These are phyloP conservation scores for Drosophila yakuba DNA, from an alignment of 1,140 invertebrate species.

Conservation along the genomic window DNA sequence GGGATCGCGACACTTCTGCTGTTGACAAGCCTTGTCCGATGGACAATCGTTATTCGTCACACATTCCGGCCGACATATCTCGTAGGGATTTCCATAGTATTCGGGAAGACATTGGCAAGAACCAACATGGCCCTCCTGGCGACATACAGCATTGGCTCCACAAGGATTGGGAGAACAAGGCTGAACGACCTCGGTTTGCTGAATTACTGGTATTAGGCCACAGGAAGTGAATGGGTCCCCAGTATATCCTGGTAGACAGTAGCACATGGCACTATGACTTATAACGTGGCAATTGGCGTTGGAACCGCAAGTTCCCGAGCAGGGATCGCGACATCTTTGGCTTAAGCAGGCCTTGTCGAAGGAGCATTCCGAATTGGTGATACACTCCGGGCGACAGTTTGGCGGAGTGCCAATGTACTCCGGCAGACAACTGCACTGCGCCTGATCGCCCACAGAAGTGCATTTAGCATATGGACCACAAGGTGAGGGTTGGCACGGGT, in stretches of 20 bases:
- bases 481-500: conserved; percentile 89
- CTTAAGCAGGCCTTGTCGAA: conserved; percentile 68
- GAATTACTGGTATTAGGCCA: conserved; percentile 86
- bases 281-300: conserved; percentile 73
- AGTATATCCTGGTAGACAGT: conserved; percentile 86
- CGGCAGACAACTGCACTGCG: conserved; percentile 89
- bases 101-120: conserved; percentile 90
- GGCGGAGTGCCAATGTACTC: conserved; percentile 91
- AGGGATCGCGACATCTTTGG: conserved; percentile 92
- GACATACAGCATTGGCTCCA: conserved; percentile 91
- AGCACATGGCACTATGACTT: conserved; percentile 84
- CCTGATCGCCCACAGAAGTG: conserved; percentile 87
- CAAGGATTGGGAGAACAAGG: conserved; percentile 87
- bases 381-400: conserved; percentile 92
- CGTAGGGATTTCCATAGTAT: conserved; percentile 90
- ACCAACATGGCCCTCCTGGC: conserved; percentile 87
- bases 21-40: conserved; percentile 89
- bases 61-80: conserved; percentile 90
- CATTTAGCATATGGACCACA: conserved; percentile 91
- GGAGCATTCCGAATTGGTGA: conserved; percentile 92
- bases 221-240: conserved; percentile 86
- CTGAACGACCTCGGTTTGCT: conserved; percentile 70
- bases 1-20: conserved; percentile 91
- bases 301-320: conserved; percentile 88
- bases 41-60: conserved; percentile 90